phyloP scores from a whole-genome alignment of 2,113 vertebrate genomes.

The Corvus moneduloides region DNA sequence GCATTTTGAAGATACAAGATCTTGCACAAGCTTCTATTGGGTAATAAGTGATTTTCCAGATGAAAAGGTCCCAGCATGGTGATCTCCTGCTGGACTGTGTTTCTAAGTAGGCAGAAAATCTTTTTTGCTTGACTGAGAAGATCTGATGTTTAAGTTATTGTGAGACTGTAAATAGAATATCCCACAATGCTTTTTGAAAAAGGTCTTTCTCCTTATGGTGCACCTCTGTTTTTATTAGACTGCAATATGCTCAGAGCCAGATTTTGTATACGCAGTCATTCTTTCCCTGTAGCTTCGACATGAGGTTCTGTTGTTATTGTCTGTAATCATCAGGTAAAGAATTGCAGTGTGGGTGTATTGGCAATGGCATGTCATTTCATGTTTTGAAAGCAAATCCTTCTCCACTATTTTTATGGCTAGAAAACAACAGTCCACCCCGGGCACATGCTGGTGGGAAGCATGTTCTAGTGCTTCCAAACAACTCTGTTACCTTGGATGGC shows the following conservation, averaged over 20 bases:
- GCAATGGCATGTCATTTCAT: background rate
- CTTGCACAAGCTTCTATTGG: background rate
- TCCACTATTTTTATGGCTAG: conserved; percentile 70
- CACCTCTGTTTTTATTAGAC: background rate
- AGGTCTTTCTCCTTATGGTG: background rate
- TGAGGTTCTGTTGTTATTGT: background rate
- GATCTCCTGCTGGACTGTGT: background rate
- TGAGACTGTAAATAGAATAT: background rate
- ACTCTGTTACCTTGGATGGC: conserved; percentile 84
- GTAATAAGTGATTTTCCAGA: background rate
- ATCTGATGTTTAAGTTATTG: background rate
- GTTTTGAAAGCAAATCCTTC: conserved; percentile 40
- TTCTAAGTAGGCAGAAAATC: background rate
- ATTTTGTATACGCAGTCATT: background rate
- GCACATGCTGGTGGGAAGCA: conserved; percentile 87
- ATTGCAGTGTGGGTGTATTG: background rate
- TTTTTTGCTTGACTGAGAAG: background rate
- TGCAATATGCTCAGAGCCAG: background rate
- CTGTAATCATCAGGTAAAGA: background rate
- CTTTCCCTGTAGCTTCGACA: background rate
- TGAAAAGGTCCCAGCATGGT: background rate
- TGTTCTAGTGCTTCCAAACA: conserved; percentile 86
- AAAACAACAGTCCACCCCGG: conserved; percentile 74
- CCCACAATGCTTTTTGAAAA: background rate
- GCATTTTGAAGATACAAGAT: background rate